These are phyloP conservation scores for Aepyceros melampus DNA, from an alignment of 2,113 vertebrate species.

Conservation along the genomic window DNA sequence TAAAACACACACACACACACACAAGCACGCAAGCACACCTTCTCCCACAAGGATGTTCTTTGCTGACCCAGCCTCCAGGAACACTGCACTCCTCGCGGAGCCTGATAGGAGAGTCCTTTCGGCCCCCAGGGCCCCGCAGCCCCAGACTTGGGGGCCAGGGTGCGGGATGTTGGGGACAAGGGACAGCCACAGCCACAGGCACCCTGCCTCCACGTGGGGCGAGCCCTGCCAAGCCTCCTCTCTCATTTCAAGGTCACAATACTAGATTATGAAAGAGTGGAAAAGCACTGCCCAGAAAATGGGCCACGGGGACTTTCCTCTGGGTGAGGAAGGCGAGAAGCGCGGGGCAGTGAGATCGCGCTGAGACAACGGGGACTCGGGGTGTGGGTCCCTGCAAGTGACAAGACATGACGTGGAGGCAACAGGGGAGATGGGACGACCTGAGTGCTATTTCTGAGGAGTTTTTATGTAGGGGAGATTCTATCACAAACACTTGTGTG, in stretches of 20 bases:
- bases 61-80: neutral
- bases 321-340: conserved; percentile 38
- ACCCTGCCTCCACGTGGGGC: conserved; percentile 57
- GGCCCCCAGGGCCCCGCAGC: neutral
- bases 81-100: fast-evolving
- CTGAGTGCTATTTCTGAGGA: neutral
- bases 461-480: neutral
- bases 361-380: neutral
- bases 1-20: neutral
- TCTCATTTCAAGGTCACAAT: conserved; percentile 77
- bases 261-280: conserved; percentile 77
- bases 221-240: conserved; percentile 69
- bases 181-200: neutral
- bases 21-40: neutral
- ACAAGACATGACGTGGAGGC: neutral
- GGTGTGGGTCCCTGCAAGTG: neutral
- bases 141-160: neutral
- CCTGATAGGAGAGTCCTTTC: neutral
- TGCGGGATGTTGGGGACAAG: fast-evolving
- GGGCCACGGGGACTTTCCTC: conserved; percentile 70
- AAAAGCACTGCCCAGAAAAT: conserved; percentile 73
- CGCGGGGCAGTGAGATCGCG: neutral
- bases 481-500: conserved; percentile 17
- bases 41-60: neutral
- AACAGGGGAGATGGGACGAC: neutral